phyloP scores from a whole-genome alignment of 2,113 vertebrate genomes.

The Callospermophilus lateralis region DNA sequence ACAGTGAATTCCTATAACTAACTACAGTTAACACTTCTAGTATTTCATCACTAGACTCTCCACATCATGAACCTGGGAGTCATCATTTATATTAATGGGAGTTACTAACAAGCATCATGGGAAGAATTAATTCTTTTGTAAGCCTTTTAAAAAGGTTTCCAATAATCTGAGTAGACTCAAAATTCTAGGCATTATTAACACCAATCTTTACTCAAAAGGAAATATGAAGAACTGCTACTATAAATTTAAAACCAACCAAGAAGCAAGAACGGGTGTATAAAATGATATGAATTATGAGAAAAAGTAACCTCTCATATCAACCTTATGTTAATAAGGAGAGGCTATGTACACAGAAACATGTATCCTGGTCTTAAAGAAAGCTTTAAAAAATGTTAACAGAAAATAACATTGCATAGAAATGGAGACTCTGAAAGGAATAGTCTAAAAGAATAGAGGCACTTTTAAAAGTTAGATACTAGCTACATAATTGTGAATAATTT shows the following conservation, averaged over 20 bases:
- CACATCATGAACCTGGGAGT: conserved; percentile 64
- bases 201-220: conserved; percentile 58
- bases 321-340: background rate
- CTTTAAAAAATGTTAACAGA: background rate
- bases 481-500: background rate
- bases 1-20: conserved; percentile 71
- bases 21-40: conserved; percentile 76
- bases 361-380: background rate
- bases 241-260: conserved; percentile 61
- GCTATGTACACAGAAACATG: background rate
- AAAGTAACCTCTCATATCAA: conserved; percentile 46
- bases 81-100: conserved; percentile 71
- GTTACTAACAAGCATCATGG: conserved; percentile 74
- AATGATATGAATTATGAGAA: conserved; percentile 31
- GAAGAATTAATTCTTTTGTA: conserved; percentile 78
- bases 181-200: conserved; percentile 70
- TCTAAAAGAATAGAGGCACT: background rate
- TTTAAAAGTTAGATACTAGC: conserved; percentile 2
- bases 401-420: conserved; percentile 27
- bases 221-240: background rate
- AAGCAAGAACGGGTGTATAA: conserved; percentile 25
- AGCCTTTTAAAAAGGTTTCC: conserved; percentile 69
- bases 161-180: conserved; percentile 72
- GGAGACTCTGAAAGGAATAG: background rate
- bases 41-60: conserved; percentile 73